Evolutionary conservation across 2,797 vertebrate genomes (phyloP).

Genomic region (Tapirus indicus): DNA sequence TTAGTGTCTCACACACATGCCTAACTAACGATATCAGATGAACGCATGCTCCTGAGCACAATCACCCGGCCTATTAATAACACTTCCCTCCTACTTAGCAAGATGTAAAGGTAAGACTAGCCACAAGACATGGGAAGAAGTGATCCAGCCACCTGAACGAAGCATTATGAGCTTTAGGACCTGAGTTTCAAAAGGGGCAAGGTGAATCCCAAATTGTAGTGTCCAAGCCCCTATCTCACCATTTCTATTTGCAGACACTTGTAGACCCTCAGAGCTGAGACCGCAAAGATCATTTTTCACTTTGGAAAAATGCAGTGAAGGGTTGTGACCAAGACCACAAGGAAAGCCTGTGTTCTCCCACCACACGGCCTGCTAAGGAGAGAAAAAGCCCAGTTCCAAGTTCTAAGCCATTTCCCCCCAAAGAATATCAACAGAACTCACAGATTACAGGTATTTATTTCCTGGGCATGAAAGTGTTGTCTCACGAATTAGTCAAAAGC

Average conservation of each 20-base stretch:
- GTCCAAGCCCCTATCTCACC: background rate
- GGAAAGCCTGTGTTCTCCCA: background rate
- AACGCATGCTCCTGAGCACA: background rate
- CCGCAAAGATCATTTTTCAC: slow-evolving; percentile 17
- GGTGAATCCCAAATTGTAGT: background rate
- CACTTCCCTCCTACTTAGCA: background rate
- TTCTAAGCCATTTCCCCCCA: slow-evolving; percentile 1
- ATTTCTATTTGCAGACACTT: slow-evolving; percentile 11
- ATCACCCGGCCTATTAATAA: background rate
- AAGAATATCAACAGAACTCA: background rate
- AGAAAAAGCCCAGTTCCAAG: background rate
- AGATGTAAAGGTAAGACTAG: background rate
- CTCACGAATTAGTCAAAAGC: slow-evolving; percentile 34
- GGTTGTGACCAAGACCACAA: background rate
- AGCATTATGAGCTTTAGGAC: background rate
- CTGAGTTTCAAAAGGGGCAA: background rate
- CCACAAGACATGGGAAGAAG: background rate
- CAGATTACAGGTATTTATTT: background rate
- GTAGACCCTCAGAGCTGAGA: background rate
- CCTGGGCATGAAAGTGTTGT: background rate
- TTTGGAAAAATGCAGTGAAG: slow-evolving; percentile 26
- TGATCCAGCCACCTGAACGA: background rate
- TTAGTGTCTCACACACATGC: background rate
- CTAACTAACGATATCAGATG: background rate
- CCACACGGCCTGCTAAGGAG: background rate